These are phyloP conservation scores for Coboldia fuscipes DNA, from an alignment of 1,140 invertebrate genomes.

Conservation along the genomic window DNA sequence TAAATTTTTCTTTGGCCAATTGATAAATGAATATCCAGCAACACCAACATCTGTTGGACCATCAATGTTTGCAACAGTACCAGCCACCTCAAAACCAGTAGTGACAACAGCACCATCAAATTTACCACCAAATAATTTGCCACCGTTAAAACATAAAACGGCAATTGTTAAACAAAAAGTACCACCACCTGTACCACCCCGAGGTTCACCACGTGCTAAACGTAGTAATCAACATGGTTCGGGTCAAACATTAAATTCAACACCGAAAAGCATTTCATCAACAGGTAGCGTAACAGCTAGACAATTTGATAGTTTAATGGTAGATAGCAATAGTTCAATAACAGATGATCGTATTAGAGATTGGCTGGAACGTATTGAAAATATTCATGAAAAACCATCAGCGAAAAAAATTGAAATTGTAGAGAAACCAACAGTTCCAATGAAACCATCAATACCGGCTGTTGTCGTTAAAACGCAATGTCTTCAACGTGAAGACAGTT, in stretches of 20 bases:
- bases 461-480: too few relatives aligned
- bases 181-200: conserved; percentile 58
- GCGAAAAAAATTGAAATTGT: too few relatives aligned
- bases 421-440: too few relatives aligned
- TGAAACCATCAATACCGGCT: too few relatives aligned
- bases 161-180: conserved; percentile 32
- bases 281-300: too few relatives aligned
- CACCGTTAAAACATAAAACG: conserved; percentile 19
- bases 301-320: too few relatives aligned
- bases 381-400: too few relatives aligned
- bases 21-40: too few relatives aligned
- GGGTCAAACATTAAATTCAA: not conserved
- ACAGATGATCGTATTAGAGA: conserved; percentile 9
- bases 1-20: too few relatives aligned
- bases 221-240: not conserved
- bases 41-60: not conserved
- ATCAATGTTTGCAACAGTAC: not conserved
- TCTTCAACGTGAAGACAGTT: too few relatives aligned
- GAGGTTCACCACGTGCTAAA: conserved; percentile 46
- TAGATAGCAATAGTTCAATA: not conserved
- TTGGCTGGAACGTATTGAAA: conserved; percentile 20
- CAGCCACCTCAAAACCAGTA: not conserved
- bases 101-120: conserved; percentile 1
- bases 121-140: conserved; percentile 10
- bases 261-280: not conserved